phyloP scores from a whole-genome alignment of 2,113 vertebrate species.

The Muntiacus muntjak region DNA sequence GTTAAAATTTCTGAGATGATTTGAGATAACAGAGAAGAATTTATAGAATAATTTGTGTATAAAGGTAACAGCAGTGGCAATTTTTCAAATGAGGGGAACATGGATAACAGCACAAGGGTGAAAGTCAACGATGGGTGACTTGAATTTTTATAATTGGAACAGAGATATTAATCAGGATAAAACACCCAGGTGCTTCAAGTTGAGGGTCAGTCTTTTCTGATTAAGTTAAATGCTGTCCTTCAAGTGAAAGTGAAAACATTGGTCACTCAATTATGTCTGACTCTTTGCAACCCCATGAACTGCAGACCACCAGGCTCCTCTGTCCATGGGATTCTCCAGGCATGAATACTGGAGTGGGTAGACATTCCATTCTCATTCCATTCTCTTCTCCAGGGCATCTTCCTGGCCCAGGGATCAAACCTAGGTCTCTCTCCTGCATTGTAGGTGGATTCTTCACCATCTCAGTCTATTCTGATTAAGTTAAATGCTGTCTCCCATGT shows the following conservation, averaged over 20 bases:
- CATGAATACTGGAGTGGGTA: not conserved
- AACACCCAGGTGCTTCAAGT: not conserved
- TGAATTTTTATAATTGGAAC: not conserved
- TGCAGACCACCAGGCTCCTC: not conserved
- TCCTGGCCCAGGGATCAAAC: not conserved
- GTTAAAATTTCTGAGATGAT: not conserved
- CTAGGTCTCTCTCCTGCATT: not conserved
- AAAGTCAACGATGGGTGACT: not conserved
- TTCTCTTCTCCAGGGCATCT: not conserved
- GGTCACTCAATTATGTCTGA: not conserved
- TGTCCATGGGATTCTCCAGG: not conserved
- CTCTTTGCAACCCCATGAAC: not conserved
- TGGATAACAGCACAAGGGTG: not conserved
- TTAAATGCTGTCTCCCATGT: not conserved
- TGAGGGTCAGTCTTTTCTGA: not conserved
- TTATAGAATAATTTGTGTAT: not conserved
- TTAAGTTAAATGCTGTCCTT: not conserved
- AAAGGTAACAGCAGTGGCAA: not conserved
- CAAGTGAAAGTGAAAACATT: not conserved
- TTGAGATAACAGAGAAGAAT: not conserved
- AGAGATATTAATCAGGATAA: too few relatives aligned
- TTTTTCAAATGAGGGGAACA: not conserved
- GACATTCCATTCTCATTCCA: not conserved
- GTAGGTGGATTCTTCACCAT: not conserved
- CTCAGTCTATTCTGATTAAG: not conserved